These are phyloP conservation scores for Dipodomys ordii DNA, from an alignment of 2,113 vertebrate genomes.

Conservation along the genomic window DNA sequence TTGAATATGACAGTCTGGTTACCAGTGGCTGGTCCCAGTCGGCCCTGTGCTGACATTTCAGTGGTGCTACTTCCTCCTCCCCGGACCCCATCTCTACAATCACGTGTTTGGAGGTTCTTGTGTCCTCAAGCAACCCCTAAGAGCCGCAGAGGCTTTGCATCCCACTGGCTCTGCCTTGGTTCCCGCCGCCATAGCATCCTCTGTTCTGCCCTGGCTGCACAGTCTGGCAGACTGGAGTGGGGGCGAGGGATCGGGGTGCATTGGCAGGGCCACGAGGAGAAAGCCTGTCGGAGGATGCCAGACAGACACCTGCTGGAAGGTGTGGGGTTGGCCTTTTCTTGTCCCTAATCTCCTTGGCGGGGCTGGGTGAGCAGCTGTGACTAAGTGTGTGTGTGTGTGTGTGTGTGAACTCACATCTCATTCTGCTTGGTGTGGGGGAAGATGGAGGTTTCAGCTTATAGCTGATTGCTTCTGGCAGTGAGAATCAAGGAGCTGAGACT, in stretches of 20 bases:
- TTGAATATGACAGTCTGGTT: background rate
- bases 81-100: background rate
- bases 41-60: background rate
- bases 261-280: background rate
- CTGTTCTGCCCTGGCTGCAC: background rate
- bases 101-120: background rate
- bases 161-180: background rate
- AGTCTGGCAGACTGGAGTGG: background rate
- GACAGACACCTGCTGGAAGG: background rate
- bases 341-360: background rate
- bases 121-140: background rate
- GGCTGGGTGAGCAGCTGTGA: background rate
- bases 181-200: background rate
- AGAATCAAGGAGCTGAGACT: conserved; percentile 48
- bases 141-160: background rate
- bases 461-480: conserved; percentile 67
- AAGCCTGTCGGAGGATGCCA: background rate
- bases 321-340: background rate
- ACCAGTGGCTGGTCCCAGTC: background rate
- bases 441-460: conserved; percentile 68
- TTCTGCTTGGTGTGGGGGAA: conserved; percentile 65
- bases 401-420: conserved; percentile 29
- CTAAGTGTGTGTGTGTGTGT: background rate
- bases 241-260: background rate
- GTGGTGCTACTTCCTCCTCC: background rate